Evolutionary conservation across 2,888 invertebrate genomes (phyloP), one percentile per base, ranked within the genome.

Genomic region (Ecdyonurus torrentis): DNA sequence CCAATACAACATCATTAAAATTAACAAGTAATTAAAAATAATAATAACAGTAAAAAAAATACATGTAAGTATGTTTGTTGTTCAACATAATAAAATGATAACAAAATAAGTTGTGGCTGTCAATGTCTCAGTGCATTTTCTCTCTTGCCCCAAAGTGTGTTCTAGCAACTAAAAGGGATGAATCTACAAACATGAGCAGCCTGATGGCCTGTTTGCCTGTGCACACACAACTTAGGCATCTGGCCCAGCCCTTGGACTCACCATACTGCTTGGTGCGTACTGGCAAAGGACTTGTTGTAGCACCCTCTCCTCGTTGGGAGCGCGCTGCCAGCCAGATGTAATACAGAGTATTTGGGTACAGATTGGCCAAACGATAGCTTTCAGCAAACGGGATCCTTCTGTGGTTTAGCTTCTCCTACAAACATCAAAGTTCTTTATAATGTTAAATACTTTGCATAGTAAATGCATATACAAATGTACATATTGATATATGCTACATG

Each of bases 181-280:
- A 37, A 37, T 10, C 37, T 37, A 37, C 37, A 37, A 37, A 5
- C 37, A 37, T 15, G 37, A 37, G 37, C 37, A 37, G 37, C 37
- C 37, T 37, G 37, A 5, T 37, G 37, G 37, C 37, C 37, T 37
- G 37, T 15, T 10, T 5, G 15, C 37, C 37, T 37, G 7, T 37
- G 37, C 63, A 64, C 62, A 61, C 60, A n/a, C n/a, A n/a, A n/a
- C n/a, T n/a, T n/a, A n/a, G n/a, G n/a, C n/a, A n/a, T n/a, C n/a
- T n/a, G n/a, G n/a, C n/a, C 5, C 55, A 55, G 55, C 55, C 15
- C 37, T 61, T 62, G 70, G 71, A 80, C 95, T 89, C 90, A 97
- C 97, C 93, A 82, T 93, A 96, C 86, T 93, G 93, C 77, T 94
- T 93, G 62, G 98, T 98, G 78, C 91, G 85, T 70, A 93, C 92